Percentiles rank a stretch among this genome's conserved stretches.
Evolutionary conservation across 1,140 invertebrate species (phyloP).

Genomic region (Meloidogyne hapla): DNA sequence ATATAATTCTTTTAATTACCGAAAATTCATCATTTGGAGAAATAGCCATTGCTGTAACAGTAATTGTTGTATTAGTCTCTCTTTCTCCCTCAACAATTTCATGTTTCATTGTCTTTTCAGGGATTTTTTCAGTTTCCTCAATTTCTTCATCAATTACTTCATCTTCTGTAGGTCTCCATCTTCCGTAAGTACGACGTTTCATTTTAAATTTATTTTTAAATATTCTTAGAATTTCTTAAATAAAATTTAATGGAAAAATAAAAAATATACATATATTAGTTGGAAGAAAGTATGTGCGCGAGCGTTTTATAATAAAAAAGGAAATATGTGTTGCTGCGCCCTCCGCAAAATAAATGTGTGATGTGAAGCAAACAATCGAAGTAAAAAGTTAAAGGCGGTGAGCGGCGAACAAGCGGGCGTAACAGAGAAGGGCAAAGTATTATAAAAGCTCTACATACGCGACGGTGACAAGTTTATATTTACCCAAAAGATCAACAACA

Average conservation of each 20-base stretch:
- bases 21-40: not conserved
- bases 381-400: conserved; percentile 10
- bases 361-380: not conserved
- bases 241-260: not conserved
- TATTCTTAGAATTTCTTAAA: not conserved
- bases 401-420: not conserved
- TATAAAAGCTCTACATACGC: not conserved
- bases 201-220: not conserved
- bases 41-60: not conserved
- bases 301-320: not conserved
- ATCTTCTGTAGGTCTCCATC: not conserved
- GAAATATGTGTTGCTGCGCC: not conserved
- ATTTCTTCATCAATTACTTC: conserved; percentile 3
- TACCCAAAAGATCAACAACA: too few species aligned
- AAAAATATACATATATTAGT: not conserved
- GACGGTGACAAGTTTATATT: too few species aligned
- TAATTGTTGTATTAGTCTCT: not conserved
- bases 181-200: not conserved
- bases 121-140: conserved; percentile 8
- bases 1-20: not conserved
- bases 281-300: not conserved
- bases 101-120: not conserved
- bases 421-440: not conserved
- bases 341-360: not conserved
- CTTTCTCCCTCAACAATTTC: not conserved